Base-by-base conservation (phyloP, 2,888 invertebrate genomes). In the Tenthredo livida region DNA sequence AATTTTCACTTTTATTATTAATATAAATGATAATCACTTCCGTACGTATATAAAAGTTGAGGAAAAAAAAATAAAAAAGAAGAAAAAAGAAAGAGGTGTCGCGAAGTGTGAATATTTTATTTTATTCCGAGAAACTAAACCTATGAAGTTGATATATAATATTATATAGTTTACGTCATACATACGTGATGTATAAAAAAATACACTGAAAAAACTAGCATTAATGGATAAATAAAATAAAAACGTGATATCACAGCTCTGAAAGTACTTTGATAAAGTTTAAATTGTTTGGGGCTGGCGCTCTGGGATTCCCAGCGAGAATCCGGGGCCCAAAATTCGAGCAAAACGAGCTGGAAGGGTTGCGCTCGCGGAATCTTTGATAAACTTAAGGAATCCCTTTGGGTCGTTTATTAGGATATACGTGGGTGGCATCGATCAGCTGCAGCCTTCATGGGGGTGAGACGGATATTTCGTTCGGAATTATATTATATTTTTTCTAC, bases 371-470 rank as follows among this genome's bases (percentile, higher is more conserved):
- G 70, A 67, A 83, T 21, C 47, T 47, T 67, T 83, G 83, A 67
- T 83, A 50, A 70, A 83, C 83, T 29, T 33, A 21, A 47, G 67
- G 67, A 67, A 83, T 83, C 29, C 67, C 67, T 25, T 40, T 67
- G 25, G 67, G 43, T 83, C 61, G 43, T 70, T 47, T 47, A 70
- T 65, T 40, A 47, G 83, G 83, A 83, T 83, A 67, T 61, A 80
- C 61, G 50, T 50, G 80, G 33, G 70, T 65, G 50, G 65, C 83
- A 67, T 50, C 80, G 21, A 7, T 83, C 47, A 7, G n/a, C 15
- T 83, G 25, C n/a, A 54, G 2, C 21, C 80, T 21, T 61, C 7
- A 83, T 83, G 83, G 83, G 83, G 83, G 83, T 83, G 33, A 83
- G 83, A 43, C 47, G 17, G 40, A 61, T 40, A 61, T 80, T 80